Conservation (phyloP, 2,113 vertebrate species). For the Speoplatyrhinus poulsoni region DNA sequence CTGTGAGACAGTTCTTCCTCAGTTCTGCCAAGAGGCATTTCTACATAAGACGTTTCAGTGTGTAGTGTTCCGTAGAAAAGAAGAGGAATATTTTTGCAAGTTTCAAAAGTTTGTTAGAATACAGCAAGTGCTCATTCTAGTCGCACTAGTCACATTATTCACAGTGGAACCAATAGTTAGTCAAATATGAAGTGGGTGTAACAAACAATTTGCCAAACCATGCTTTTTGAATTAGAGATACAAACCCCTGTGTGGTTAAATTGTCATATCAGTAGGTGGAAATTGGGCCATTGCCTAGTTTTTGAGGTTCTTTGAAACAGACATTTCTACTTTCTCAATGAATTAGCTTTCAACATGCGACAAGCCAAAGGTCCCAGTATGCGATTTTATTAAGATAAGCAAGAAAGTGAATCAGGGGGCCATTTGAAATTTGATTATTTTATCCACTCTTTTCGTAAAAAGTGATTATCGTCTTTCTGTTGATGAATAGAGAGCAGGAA, state of each 20-base stretch:
- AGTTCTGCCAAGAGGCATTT: too few species aligned
- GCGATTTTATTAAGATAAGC: slow-evolving; percentile 42
- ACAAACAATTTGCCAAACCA: slow-evolving; percentile 2
- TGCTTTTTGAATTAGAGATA: not conserved
- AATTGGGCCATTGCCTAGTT: slow-evolving; percentile 4
- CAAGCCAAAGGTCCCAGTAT: too few species aligned
- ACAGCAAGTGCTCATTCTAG: slow-evolving; percentile 25
- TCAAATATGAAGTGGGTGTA: slow-evolving; percentile 22
- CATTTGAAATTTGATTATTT: slow-evolving; percentile 26
- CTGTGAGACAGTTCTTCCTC: too few species aligned
- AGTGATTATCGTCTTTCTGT: slow-evolving; percentile 12
- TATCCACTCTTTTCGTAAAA: slow-evolving; percentile 10
- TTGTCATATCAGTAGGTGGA: slow-evolving; percentile 12
- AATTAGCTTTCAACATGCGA: slow-evolving; percentile 15
- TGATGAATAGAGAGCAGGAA: slow-evolving; percentile 29
- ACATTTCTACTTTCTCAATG: slow-evolving; percentile 12
- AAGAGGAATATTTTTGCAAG: not conserved
- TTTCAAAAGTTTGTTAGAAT: slow-evolving; percentile 31
- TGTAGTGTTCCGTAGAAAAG: too few species aligned
- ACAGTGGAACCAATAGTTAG: slow-evolving; percentile 32
- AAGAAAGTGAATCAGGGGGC: slow-evolving; percentile 7
- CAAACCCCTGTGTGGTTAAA: not conserved
- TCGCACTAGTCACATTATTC: slow-evolving; percentile 15
- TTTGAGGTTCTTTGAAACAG: slow-evolving; percentile 18
- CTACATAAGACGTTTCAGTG: too few species aligned